A percentile compares a stretch with the other conserved stretches of the same genome.
Conservation (phyloP, 2,797 vertebrate genomes). For the Furcifer pardalis region DNA sequence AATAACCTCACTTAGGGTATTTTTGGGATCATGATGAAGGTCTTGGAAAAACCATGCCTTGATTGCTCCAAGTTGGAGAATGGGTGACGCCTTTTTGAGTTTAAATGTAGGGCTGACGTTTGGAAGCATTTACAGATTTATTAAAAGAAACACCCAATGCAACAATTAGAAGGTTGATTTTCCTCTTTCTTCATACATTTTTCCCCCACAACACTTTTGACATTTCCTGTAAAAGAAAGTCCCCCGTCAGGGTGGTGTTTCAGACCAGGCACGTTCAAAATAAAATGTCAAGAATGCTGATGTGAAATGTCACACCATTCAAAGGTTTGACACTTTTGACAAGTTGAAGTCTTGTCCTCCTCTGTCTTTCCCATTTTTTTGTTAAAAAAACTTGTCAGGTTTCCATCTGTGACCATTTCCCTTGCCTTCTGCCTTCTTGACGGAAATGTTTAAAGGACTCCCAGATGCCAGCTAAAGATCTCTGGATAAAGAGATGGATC, state of each 20-base stretch:
- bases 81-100: background rate
- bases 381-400: too few species aligned
- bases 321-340: conserved; percentile 1
- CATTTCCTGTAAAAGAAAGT: background rate
- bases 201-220: conserved; percentile 7
- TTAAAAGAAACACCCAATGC: background rate
- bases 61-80: background rate
- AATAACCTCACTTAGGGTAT: background rate
- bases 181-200: background rate
- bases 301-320: conserved; percentile 11
- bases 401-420: too few species aligned
- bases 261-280: background rate
- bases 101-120: background rate
- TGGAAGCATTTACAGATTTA: background rate
- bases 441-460: background rate
- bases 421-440: background rate
- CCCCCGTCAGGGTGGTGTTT: background rate
- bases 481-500: background rate
- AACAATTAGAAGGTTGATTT: background rate
- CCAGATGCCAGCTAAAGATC: background rate
- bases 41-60: too few species aligned
- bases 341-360: background rate
- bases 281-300: conserved; percentile 14
- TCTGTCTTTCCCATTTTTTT: too few species aligned
- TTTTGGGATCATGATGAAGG: background rate